Percentiles rank a stretch among this genome's conserved stretches.
Evolutionary conservation across 2,797 vertebrate species (phyloP).

Genomic region (Natrix natrix): DNA sequence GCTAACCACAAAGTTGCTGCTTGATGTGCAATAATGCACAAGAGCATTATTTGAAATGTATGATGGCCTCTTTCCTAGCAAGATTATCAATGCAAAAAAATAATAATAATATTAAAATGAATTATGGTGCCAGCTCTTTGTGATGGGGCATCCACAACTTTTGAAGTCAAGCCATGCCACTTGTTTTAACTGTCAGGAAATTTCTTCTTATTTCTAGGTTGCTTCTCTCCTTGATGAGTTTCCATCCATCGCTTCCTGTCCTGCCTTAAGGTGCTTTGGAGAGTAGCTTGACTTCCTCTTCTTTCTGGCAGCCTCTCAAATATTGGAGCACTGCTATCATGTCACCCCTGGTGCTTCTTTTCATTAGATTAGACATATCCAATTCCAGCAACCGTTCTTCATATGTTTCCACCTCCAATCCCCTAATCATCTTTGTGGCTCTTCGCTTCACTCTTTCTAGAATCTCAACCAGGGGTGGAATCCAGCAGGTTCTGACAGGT

Average conservation of each 20-base stretch:
- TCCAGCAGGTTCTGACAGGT: too few species aligned
- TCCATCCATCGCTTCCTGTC: background rate
- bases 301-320: fast-evolving
- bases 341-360: background rate
- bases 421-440: background rate
- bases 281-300: background rate
- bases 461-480: background rate
- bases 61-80: background rate
- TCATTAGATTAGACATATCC: background rate
- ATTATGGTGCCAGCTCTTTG: background rate
- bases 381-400: fast-evolving
- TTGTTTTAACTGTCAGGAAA: background rate
- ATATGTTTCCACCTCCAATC: background rate
- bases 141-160: background rate
- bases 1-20: background rate
- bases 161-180: background rate
- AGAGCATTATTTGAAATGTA: background rate
- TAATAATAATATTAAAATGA: too few species aligned
- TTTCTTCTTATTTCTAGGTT: background rate
- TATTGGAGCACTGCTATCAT: background rate
- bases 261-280: background rate
- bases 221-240: background rate
- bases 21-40: background rate
- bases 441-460: background rate
- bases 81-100: background rate